These are phyloP conservation scores for Lepeophtheirus nordmannii DNA, from an alignment of 2,888 invertebrate species.

Conservation along the genomic window DNA sequence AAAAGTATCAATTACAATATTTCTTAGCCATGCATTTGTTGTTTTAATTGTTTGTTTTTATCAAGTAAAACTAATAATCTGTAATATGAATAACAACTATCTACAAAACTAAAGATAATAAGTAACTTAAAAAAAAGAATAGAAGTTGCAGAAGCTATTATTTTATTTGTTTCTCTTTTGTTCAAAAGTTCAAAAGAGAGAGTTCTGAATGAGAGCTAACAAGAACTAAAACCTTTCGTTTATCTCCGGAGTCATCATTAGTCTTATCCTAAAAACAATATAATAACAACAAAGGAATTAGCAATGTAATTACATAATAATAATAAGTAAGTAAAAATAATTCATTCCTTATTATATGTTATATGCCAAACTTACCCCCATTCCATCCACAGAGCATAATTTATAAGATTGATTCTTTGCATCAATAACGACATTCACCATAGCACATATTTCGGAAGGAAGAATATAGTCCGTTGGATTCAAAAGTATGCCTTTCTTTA, in stretches of 20 bases:
- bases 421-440: conserved; percentile 96
- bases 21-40: too few relatives aligned
- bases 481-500: conserved; percentile 79
- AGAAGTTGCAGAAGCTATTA: not conserved
- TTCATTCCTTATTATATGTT: too few relatives aligned
- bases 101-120: not conserved
- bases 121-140: not conserved
- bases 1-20: not conserved
- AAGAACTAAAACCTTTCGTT: conserved; percentile 14
- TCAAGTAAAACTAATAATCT: too few relatives aligned
- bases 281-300: not conserved
- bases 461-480: conserved; percentile 86
- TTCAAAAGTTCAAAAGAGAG: not conserved
- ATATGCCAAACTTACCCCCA: conserved; percentile 56
- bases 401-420: conserved; percentile 92
- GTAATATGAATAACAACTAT: too few relatives aligned
- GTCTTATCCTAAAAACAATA: not conserved
- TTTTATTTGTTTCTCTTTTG: not conserved
- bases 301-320: not conserved
- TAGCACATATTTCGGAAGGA: conserved; percentile 93
- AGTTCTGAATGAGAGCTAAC: not conserved
- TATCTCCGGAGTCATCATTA: conserved; percentile 13
- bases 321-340: too few relatives aligned
- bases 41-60: too few relatives aligned
- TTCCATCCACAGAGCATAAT: conserved; percentile 84